phyloP scores from a whole-genome alignment of 2,797 vertebrate genomes.

The Euthynnus affinis region DNA sequence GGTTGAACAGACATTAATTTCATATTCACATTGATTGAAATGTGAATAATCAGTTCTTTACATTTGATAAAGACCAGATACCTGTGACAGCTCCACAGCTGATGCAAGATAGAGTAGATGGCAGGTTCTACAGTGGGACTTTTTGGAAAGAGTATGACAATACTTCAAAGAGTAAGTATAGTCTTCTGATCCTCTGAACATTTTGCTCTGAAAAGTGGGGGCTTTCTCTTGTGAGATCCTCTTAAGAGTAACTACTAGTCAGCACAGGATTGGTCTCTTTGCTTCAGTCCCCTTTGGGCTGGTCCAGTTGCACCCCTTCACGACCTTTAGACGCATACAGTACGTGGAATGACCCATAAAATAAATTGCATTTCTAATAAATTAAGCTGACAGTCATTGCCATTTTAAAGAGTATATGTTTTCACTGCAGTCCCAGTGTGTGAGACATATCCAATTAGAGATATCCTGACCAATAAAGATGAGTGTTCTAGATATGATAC shows the following conservation, averaged over 20 bases:
- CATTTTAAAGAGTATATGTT: slow-evolving; percentile 76
- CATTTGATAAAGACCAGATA: neutral
- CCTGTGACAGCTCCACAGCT: slow-evolving; percentile 1
- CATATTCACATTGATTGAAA: neutral
- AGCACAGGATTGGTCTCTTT: slow-evolving; percentile 27
- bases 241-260: slow-evolving; percentile 26
- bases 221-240: slow-evolving; percentile 21
- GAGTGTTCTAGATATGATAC: slow-evolving; percentile 8
- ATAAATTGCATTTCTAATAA: slow-evolving; percentile 78
- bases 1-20: neutral
- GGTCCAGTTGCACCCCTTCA: slow-evolving; percentile 57
- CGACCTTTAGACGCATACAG: slow-evolving; percentile 73
- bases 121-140: neutral
- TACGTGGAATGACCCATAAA: slow-evolving; percentile 76
- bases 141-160: neutral
- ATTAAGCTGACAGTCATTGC: slow-evolving; percentile 78
- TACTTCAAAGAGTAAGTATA: slow-evolving; percentile 20
- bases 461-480: slow-evolving; percentile 30
- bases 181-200: slow-evolving; percentile 23
- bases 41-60: neutral
- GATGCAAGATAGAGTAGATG: neutral
- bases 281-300: slow-evolving; percentile 34
- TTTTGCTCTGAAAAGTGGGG: slow-evolving; percentile 19
- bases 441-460: slow-evolving; percentile 60
- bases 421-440: slow-evolving; percentile 66